A percentile compares a stretch with the other conserved stretches of the same genome.
These are phyloP conservation scores for Aricia artaxerxes DNA, from an alignment of 2,888 invertebrate species.

Conservation along the genomic window DNA sequence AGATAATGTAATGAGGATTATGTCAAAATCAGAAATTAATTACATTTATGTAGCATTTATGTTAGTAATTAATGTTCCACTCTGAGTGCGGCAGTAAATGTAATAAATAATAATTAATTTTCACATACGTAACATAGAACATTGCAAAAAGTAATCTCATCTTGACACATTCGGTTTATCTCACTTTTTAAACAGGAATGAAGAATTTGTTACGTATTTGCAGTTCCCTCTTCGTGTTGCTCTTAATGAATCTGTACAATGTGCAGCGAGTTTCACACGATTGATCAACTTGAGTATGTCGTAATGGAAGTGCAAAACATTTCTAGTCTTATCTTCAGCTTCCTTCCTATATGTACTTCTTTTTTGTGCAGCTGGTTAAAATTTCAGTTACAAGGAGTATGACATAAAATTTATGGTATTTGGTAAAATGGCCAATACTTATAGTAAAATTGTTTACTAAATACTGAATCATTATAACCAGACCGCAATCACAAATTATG, in stretches of 20 bases:
- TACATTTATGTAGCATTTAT: too few species aligned
- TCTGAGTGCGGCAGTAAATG: too few species aligned
- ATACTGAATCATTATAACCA: too few species aligned
- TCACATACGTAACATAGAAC: background rate
- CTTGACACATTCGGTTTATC: background rate
- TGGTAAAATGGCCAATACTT: too few species aligned
- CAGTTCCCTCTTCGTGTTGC: background rate
- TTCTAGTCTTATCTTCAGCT: conserved; percentile 4
- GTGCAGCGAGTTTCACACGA: conserved; percentile 8
- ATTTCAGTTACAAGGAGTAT: too few species aligned
- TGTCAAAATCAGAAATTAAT: too few species aligned
- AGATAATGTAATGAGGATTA: too few species aligned
- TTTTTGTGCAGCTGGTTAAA: too few species aligned
- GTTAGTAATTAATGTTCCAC: too few species aligned
- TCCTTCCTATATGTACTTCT: background rate
- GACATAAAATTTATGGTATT: too few species aligned
- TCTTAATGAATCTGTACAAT: background rate
- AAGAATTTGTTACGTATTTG: background rate
- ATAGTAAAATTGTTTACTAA: too few species aligned
- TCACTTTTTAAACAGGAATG: conserved; percentile 15
- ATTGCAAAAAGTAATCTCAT: background rate
- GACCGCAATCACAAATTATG: too few species aligned
- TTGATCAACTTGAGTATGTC: conserved; percentile 4
- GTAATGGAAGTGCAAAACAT: conserved; percentile 24
- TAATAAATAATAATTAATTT: background rate